Evolutionary conservation across 2,113 vertebrate genomes (phyloP).

Genomic region (Aphyosemion australe): DNA sequence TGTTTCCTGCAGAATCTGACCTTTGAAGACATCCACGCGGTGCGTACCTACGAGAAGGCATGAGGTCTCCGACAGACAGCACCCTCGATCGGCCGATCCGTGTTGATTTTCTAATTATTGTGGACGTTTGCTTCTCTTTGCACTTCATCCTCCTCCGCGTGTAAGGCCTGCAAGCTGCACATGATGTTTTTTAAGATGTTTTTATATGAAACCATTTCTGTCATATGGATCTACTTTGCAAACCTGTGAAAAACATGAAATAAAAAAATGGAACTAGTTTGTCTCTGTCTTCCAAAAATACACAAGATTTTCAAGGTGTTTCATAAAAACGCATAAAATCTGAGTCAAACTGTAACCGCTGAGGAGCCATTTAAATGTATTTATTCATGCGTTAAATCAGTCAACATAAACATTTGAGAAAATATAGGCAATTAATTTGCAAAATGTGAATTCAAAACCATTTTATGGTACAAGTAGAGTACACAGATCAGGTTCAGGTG

Average conservation of each 20-base stretch:
- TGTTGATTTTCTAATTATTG: slow-evolving; percentile 55
- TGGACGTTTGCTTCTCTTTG: slow-evolving; percentile 69
- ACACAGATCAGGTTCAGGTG: no score
- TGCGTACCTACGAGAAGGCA: slow-evolving; percentile 93
- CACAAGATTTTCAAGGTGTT: neutral
- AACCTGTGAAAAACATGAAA: slow-evolving; percentile 64
- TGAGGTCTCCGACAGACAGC: slow-evolving; percentile 61
- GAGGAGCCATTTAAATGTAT: no score
- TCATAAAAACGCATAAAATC: neutral
- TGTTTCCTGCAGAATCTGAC: slow-evolving; percentile 84
- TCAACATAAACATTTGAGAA: neutral
- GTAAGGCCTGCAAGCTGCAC: slow-evolving; percentile 56
- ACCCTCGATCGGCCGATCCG: slow-evolving; percentile 21
- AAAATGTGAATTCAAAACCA: no score
- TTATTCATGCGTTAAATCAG: no score
- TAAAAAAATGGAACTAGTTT: slow-evolving; percentile 45
- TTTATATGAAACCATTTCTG: slow-evolving; percentile 62
- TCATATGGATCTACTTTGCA: slow-evolving; percentile 54
- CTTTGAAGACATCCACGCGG: slow-evolving; percentile 86
- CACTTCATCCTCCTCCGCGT: slow-evolving; percentile 59
- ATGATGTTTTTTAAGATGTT: slow-evolving; percentile 66
- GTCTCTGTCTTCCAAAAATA: neutral
- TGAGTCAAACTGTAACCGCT: neutral
- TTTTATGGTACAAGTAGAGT: neutral
- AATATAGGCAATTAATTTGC: no score